Evolutionary conservation across 1,140 invertebrate genomes (phyloP), one percentile per base, ranked within the genome.

Genomic region (Euglossa dilemma): DNA sequence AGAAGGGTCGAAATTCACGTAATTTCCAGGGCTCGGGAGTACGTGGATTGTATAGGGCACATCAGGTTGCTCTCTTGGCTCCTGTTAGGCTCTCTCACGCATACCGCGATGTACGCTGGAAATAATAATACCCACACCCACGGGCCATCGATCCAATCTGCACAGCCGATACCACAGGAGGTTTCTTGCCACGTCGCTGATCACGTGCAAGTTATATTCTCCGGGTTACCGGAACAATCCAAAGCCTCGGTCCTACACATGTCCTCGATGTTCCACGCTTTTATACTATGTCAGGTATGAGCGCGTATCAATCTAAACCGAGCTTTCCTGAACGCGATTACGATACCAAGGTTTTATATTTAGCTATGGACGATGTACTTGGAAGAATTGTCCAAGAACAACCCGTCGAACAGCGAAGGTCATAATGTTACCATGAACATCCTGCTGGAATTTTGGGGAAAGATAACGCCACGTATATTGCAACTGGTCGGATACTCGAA

Each of bases 391-490:
- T 97, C 98, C 74, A 96, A 95, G 85, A 96, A 93, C 86, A 96
- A 95, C 91, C 92, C 94, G 90, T 96, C 95, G 83, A 96, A 95
- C 90, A 95, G 95, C 70, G 97, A 98, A 91, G 95, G 96, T 72
- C 96, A 97, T 91, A 95, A 96, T 89, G 94, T 96, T 16, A 97
- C 97, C 0, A 95, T 97, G 93, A 97, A 96, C 78, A 97, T 98
- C 86, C 95, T 99, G n/a, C 96, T 99, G 88, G 99, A 99, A 94
- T 99, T 99, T 95, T 99, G 99, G 99, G 97, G 97, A 9, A 98
- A 99, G 95, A 97, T 99, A 2, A 99, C 99, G 28, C 99, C 98
- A 0, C 98, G 97, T 75, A 97, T 99, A 83, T 94, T 99, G 54
- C 98, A 99, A 93, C 94, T 99, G 45, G 96, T 99, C 14, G 97